phyloP scores from a whole-genome alignment of 2,113 vertebrate species.

The Neotoma lepida region DNA sequence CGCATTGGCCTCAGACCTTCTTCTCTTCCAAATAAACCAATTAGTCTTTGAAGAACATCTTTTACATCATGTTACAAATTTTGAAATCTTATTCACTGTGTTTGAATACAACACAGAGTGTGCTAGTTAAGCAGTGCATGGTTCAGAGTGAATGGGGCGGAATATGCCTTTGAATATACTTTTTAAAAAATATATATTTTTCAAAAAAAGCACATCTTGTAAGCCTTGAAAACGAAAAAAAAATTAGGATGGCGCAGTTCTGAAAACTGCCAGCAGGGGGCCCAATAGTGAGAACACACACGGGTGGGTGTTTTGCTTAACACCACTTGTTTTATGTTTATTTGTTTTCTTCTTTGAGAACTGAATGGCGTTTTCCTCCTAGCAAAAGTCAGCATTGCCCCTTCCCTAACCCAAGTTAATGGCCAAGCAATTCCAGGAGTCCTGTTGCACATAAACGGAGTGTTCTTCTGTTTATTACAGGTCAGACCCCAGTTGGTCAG shows the following conservation, averaged over 20 bases:
- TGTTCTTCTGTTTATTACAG: neutral
- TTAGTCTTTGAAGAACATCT: neutral
- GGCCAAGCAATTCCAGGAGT: neutral
- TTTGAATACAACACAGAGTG: neutral
- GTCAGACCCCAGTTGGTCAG: neutral
- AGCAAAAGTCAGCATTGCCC: neutral
- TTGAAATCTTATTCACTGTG: neutral
- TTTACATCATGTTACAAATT: neutral
- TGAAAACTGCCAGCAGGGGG: slow-evolving; percentile 48
- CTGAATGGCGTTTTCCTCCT: neutral
- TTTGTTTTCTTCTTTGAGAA: neutral
- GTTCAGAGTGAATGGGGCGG: neutral
- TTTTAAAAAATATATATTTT: neutral
- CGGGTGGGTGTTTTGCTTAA: neutral
- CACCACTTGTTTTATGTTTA: neutral
- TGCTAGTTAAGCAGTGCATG: neutral
- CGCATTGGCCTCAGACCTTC: neutral
- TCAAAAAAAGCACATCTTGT: neutral
- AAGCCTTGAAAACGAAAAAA: neutral
- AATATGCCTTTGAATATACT: neutral
- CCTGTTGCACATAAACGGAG: neutral
- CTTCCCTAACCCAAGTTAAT: neutral
- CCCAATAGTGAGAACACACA: neutral
- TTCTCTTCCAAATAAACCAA: slow-evolving; percentile 7
- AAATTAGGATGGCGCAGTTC: neutral